Conservation (phyloP, 2,797 vertebrate genomes). For the Kryptolebias ocellatus region DNA sequence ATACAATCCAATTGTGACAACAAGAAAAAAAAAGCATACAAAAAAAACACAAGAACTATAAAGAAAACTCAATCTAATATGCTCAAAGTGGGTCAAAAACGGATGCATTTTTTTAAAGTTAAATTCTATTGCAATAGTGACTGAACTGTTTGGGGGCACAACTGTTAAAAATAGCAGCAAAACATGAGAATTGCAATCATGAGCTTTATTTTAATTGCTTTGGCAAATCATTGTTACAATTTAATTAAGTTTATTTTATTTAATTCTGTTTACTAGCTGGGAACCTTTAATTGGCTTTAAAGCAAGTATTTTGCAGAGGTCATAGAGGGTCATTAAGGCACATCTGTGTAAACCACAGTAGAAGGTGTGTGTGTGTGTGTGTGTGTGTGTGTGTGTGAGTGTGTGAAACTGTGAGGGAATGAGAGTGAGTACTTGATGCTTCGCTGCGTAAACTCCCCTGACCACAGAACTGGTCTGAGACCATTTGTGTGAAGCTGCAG, state of each 20-base stretch:
- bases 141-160: neutral
- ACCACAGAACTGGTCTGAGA: conserved; percentile 49
- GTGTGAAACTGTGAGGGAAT: conserved; percentile 11
- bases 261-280: conserved; percentile 37
- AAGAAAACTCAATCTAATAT: too few species aligned
- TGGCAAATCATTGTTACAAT: conserved; percentile 18
- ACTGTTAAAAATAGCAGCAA: conserved; percentile 9
- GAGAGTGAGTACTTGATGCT: conserved; percentile 12
- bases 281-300: conserved; percentile 39
- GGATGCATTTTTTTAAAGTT: too few species aligned
- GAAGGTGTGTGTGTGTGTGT: conserved; percentile 34
- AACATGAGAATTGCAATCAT: conserved; percentile 11
- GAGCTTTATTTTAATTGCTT: conserved; percentile 24
- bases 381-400: conserved; percentile 36
- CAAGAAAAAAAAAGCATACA: too few species aligned
- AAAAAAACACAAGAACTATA: too few species aligned
- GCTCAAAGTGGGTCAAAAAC: too few species aligned
- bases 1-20: too few species aligned
- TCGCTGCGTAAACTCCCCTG: conserved; percentile 42
- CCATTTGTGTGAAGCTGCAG: conserved; percentile 68
- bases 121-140: neutral
- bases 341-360: conserved; percentile 69
- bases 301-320: conserved; percentile 47
- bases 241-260: conserved; percentile 29
- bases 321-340: conserved; percentile 38